Evolutionary conservation across 2,888 invertebrate genomes (phyloP), one percentile per base, ranked within the genome.

Genomic region (Rhogogaster chlorosoma): DNA sequence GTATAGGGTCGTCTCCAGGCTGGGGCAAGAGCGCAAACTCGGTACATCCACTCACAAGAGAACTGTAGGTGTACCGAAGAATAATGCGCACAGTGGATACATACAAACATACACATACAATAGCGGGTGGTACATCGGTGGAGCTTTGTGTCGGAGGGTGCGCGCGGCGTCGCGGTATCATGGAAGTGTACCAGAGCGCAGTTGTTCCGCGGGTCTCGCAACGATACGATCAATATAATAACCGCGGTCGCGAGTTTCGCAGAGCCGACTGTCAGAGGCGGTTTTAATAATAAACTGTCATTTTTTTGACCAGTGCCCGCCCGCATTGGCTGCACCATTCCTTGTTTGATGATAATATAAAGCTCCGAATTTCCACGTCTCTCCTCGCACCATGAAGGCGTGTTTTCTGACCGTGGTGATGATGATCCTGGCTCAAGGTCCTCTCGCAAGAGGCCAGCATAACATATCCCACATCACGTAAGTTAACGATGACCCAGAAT

Each of bases 381-480:
- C 32, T 36, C 26, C 38, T 38, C 32, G 15, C n/a, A 49, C 18
- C 10, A 83, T 83, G 83, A 26, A 42, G 32, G 5, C 64, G 26
- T 67, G n/a, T 6, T 67, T 18, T 29, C 64, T 42, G 18, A 45
- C 42, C 15, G 26, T 45, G 61, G 26, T 32, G 32, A 32, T 67
- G 67, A 18, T 67, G 42, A 70, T 70, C 57, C 57, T 80, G 36
- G 26, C 80, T 38, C 36, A 80, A 38, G 64, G 83, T 45, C 83
- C 83, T 29, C 29, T 67, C 18, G 70, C 22, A 67, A 88, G 86
- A 86, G 90, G 89, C 85, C 90, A 91, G 88, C 67, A 67, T 26
- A 88, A 89, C 84, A 91, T 93, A 87, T 89, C 91, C 67, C 89
- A 89, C 87, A 90, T 90, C 86, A 91, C 91, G 93, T 93, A 91